Conservation (phyloP, 2,113 vertebrate genomes). For the Steatornis caripensis region DNA sequence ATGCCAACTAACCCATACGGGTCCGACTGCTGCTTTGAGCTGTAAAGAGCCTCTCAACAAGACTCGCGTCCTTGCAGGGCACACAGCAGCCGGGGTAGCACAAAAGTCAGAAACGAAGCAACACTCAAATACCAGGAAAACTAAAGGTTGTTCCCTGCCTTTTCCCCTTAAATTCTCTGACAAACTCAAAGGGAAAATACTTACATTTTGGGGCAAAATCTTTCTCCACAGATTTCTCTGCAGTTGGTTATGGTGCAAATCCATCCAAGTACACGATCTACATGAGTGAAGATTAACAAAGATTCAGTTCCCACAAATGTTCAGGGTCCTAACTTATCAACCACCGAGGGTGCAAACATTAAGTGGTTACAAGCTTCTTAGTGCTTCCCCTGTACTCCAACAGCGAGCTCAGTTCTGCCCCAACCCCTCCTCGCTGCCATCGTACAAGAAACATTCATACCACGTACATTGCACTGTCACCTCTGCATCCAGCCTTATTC, state of each 20-base stretch:
- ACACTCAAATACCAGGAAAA: not conserved
- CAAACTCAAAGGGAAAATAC: not conserved
- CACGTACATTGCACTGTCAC: not conserved
- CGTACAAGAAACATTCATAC: rapidly evolving
- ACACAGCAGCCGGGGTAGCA: too few species aligned
- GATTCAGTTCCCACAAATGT: not conserved
- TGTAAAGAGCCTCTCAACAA: not conserved
- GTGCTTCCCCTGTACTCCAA: not conserved
- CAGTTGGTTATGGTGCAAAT: not conserved
- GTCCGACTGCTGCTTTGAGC: not conserved
- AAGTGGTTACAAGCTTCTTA: not conserved
- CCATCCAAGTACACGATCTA: not conserved
- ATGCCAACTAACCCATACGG: not conserved
- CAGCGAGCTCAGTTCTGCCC: not conserved
- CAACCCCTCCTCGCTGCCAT: rapidly evolving
- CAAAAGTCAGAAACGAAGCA: not conserved
- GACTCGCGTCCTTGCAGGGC: too few species aligned
- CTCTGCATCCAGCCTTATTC: not conserved
- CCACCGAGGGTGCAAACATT: not conserved
- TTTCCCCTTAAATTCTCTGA: not conserved
- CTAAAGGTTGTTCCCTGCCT: not conserved
- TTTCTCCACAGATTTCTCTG: not conserved
- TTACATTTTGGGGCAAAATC: not conserved
- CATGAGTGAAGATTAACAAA: not conserved
- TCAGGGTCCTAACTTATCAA: not conserved